Base-by-base conservation (phyloP, 2,113 vertebrate genomes). In the Bubo scandiacus region DNA sequence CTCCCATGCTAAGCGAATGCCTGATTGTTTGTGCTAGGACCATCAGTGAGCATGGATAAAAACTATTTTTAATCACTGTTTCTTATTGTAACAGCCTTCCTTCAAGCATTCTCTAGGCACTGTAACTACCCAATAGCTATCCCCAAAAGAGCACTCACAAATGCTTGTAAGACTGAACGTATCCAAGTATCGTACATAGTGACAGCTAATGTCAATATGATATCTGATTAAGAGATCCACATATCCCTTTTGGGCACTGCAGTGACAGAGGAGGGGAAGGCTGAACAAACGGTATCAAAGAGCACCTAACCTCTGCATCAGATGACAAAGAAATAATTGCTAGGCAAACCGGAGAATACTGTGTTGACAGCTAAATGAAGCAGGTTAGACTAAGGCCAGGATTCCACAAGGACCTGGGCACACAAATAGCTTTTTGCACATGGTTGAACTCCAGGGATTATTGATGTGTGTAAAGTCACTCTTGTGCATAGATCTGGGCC, bases 1-100 rank as follows among this genome's bases (percentile, higher is more conserved):
- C 96, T 94, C 96, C 96, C 94, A 92, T 68, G 0, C 82, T 49
- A 36, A 62, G 67, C 2, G 0, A 82, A 52, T 29, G 30, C 81
- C 86, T 72, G 58, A 21, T 62, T 81, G 80, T 78, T 87, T n/a
- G 2, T 11, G 12, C 54, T 32, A 19, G 73, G 74, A 36, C 75
- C 54, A 70, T 85, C 78, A 66, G 51, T 6, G 36, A 91, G 59
- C 13, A 4, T 1, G 23, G 52, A 72, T 42, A n/a, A 83, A 74
- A 79, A 49, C 63, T 5, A 18, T 30, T 93, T 89, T 92, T 81
- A 82, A 92, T 91, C 83, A 65, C 79, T 47, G 26, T 12, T 90
- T 61, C 59, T 90, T 52, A 30, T 14, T 91, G 55, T 45, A 75
- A 58, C 79, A 86, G 29, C 45, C 72, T 92, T 32, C 67, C 71